These are phyloP conservation scores for Calidris pugnax DNA, from an alignment of 2,113 vertebrate genomes.

Conservation along the genomic window DNA sequence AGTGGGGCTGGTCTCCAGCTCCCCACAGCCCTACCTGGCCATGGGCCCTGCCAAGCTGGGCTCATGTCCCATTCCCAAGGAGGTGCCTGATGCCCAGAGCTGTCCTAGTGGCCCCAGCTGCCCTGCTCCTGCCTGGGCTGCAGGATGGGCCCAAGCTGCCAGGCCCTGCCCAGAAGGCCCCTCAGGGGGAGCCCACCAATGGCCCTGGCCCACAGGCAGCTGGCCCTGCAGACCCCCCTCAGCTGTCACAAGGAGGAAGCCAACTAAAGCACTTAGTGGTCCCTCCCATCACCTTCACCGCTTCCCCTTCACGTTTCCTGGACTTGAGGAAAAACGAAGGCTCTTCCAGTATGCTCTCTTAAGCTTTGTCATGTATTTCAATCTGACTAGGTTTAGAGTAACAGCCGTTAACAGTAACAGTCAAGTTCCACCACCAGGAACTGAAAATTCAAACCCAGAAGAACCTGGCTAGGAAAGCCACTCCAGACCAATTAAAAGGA, in stretches of 20 bases:
- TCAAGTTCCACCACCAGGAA: background rate
- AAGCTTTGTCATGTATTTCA: background rate
- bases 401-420: background rate
- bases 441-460: background rate
- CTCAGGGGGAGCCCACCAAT: background rate
- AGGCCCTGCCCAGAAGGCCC: background rate
- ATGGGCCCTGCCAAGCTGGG: rapidly evolving
- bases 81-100: background rate
- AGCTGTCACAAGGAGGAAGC: background rate
- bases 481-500: background rate
- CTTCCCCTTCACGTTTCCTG: background rate
- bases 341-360: background rate
- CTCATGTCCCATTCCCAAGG: no score
- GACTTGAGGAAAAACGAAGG: background rate
- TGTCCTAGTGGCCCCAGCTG: background rate
- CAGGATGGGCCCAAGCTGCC: background rate
- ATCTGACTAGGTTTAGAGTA: background rate
- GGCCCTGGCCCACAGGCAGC: background rate
- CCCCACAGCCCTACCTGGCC: no score
- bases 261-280: rapidly evolving
- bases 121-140: background rate
- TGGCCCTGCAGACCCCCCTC: background rate
- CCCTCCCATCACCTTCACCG: background rate
- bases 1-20: background rate
- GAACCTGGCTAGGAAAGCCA: background rate